Evolutionary conservation across 2,113 vertebrate genomes (phyloP).

Genomic region (Sapajus apella): DNA sequence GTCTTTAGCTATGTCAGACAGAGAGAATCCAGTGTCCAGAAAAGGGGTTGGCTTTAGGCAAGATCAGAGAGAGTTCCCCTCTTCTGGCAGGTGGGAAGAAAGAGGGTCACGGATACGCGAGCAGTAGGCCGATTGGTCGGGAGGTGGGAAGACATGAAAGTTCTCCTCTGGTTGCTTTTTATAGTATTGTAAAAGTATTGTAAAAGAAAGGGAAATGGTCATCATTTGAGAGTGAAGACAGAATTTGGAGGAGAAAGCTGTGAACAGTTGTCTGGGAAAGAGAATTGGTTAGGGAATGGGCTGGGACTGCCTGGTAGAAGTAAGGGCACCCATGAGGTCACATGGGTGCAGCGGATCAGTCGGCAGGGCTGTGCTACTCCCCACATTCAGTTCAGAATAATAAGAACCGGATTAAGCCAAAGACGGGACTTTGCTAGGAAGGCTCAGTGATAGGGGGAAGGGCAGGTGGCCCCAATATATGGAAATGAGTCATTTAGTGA

Average conservation of each 20-base stretch:
- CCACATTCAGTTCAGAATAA: not conserved
- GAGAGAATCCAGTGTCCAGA: not conserved
- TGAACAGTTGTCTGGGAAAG: not conserved
- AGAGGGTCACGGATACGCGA: rapidly evolving
- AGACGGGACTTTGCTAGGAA: not conserved
- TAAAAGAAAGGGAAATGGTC: not conserved
- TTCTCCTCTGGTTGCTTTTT: not conserved
- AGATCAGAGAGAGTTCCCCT: not conserved
- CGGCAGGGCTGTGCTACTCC: not conserved
- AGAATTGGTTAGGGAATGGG: not conserved
- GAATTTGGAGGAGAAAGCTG: not conserved
- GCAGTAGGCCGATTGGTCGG: not conserved
- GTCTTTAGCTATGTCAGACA: not conserved
- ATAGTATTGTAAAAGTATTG: not conserved
- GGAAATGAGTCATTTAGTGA: not conserved
- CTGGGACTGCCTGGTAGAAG: not conserved
- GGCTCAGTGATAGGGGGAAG: not conserved
- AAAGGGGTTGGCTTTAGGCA: not conserved
- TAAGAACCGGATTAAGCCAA: not conserved
- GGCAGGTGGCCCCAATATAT: not conserved
- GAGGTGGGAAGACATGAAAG: not conserved
- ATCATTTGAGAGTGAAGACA: not conserved
- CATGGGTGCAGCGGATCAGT: not conserved
- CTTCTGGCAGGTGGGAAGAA: not conserved
- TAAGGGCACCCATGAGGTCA: not conserved